phyloP scores from a whole-genome alignment of 2,113 vertebrate genomes.

The Cyprinodon brontotheroides region DNA sequence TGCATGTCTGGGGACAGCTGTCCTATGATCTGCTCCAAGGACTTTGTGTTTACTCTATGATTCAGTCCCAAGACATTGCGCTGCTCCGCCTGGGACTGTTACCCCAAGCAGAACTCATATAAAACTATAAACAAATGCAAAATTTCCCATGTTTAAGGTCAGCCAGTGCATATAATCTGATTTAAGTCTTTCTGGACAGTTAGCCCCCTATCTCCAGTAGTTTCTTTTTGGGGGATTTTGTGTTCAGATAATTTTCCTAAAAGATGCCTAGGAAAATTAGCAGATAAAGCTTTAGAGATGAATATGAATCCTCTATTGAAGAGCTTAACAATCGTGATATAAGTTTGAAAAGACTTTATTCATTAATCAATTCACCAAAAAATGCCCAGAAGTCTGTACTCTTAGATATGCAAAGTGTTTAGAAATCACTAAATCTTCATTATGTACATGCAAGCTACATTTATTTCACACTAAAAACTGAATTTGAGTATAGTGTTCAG shows the following conservation, averaged over 20 bases:
- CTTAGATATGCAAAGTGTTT: neutral
- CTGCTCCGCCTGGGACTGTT: constrained; percentile 16
- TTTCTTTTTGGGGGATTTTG: neutral
- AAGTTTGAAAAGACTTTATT: no score
- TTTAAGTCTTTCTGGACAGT: neutral
- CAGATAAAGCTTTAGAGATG: neutral
- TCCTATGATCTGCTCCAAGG: constrained; percentile 27
- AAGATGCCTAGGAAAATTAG: neutral
- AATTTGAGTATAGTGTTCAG: neutral
- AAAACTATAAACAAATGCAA: constrained; percentile 49
- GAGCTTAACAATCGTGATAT: neutral
- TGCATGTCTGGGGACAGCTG: constrained; percentile 20
- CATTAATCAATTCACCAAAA: no score
- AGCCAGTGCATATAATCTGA: neutral
- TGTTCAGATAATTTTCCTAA: neutral
- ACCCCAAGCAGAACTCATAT: constrained; percentile 10
- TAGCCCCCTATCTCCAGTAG: neutral
- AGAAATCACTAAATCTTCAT: neutral
- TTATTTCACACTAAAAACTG: no score
- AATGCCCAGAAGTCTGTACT: neutral
- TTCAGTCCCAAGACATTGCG: constrained; percentile 32
- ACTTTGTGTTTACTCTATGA: constrained; percentile 50
- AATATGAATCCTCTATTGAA: neutral
- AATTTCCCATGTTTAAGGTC: constrained; percentile 56
- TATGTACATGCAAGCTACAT: neutral